phyloP scores from a whole-genome alignment of 2,888 invertebrate species.

The Drosophila leonis region DNA sequence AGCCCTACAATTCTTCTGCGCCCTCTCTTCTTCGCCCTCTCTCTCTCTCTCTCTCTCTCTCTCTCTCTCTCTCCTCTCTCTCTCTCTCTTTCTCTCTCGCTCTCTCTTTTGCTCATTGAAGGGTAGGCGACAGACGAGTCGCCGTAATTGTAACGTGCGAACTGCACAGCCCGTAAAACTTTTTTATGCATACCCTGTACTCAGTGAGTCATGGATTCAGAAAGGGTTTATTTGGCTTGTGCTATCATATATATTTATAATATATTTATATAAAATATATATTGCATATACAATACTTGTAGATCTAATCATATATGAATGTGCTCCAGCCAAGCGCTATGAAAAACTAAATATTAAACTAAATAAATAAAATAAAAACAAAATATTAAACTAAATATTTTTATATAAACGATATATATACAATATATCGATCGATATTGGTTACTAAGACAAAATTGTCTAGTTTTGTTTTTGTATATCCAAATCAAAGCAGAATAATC shows the following conservation, averaged over 20 bases:
- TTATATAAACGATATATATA: too few relatives aligned
- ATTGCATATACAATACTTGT: too few relatives aligned
- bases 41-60: background rate
- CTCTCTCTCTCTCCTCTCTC: background rate
- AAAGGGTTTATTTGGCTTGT: background rate
- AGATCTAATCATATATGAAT: too few relatives aligned
- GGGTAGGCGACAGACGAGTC: conserved; percentile 40
- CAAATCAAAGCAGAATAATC: too few relatives aligned
- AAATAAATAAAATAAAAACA: too few relatives aligned
- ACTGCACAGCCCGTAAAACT: conserved; percentile 58
- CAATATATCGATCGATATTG: too few relatives aligned
- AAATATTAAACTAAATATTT: too few relatives aligned
- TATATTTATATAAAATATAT: too few relatives aligned
- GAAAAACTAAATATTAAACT: too few relatives aligned
- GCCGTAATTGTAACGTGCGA: conserved; percentile 77
- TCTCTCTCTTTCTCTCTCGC: background rate
- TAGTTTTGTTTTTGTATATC: too few relatives aligned
- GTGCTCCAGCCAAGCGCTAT: too few relatives aligned
- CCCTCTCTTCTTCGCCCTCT: conserved; percentile 12
- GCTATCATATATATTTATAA: background rate
- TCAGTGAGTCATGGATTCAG: background rate
- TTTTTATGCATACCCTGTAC: conserved; percentile 12
- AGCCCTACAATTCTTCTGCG: conserved; percentile 35
- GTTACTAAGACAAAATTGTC: too few relatives aligned
- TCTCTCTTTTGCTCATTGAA: background rate